Base-by-base conservation (phyloP, 1,140 invertebrate species). In the Drosophila mojavensis region DNA sequence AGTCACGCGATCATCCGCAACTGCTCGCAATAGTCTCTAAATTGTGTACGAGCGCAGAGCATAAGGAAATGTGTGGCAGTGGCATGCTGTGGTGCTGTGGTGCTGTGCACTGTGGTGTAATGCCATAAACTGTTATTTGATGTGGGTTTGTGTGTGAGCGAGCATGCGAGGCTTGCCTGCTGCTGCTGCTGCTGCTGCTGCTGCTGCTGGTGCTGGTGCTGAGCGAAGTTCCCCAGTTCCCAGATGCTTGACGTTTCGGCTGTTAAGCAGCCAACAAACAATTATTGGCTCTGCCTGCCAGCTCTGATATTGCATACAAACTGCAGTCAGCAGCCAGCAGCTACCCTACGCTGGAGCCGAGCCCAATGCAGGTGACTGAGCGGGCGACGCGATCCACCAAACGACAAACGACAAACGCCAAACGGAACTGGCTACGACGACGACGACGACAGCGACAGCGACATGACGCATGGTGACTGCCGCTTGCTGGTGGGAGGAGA, bases 81-180 rank as follows among this genome's bases (percentile, higher is more conserved):
- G 62, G 47, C 60, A 56, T 56, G 68, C 64, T 67, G 63, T 36
- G 72, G 28, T 62, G 60, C 41, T 41, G 48, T 47, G 41, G 11
- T 41, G 59, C 45, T 60, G 71, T 55, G 41, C 30, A 36, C 43
- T 81, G 79, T 51, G 81, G 81, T 74, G 73, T 76, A 83, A 73
- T 80, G 81, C 81, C 75, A 84, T 84, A 84, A 84, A 84, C 81
- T 81, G 81, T 75, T 81, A 81, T 85, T 84, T 84, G 81, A 84
- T 85, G 81, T 85, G 82, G 78, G 81, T 85, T 76, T 48, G 26
- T 75, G 62, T 78, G 72, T 61, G 61, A 67, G 64, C 53, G 61
- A 67, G 64, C 53, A 62, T 54, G 62, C 55, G 10, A 15, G 43
- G 15, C 47, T n/a, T 9, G 5, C 20, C 20, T 30, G 28, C 28